Evolutionary conservation across 1,140 invertebrate genomes (phyloP).

Genomic region (Rhyacophila brunnea): DNA sequence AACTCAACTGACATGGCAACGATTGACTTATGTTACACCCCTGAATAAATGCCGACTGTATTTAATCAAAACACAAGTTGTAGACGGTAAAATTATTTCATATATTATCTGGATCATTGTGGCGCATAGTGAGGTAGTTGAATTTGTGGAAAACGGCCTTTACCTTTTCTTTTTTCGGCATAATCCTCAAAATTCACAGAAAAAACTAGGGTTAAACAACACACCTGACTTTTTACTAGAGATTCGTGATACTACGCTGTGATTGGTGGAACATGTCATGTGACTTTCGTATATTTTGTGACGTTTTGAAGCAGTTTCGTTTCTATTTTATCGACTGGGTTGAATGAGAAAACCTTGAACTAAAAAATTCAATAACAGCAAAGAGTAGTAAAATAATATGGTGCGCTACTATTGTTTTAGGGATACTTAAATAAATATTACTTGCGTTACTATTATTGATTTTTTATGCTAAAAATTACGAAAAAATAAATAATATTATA

Average conservation of each 20-base stretch:
- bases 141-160: slow-evolving; percentile 11
- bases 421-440: too few species aligned
- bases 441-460: too few species aligned
- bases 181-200: slow-evolving; percentile 17
- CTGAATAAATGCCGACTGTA: slow-evolving; percentile 19
- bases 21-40: slow-evolving; percentile 29
- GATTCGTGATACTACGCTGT: slow-evolving; percentile 17
- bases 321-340: slow-evolving; percentile 14
- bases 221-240: slow-evolving; percentile 29
- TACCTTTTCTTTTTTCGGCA: slow-evolving; percentile 24
- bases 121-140: neutral
- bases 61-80: neutral
- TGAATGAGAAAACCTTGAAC: neutral
- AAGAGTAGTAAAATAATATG: too few species aligned
- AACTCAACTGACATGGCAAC: slow-evolving; percentile 26
- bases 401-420: too few species aligned
- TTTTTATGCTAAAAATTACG: too few species aligned
- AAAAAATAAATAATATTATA: too few species aligned
- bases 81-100: neutral
- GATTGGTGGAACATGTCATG: slow-evolving; percentile 23
- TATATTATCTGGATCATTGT: neutral
- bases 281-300: slow-evolving; percentile 17
- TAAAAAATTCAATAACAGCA: neutral
- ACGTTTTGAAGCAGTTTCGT: slow-evolving; percentile 14
- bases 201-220: slow-evolving; percentile 30